Evolutionary conservation across 2,797 vertebrate genomes (phyloP).

Genomic region (Coregonus suidteri): DNA sequence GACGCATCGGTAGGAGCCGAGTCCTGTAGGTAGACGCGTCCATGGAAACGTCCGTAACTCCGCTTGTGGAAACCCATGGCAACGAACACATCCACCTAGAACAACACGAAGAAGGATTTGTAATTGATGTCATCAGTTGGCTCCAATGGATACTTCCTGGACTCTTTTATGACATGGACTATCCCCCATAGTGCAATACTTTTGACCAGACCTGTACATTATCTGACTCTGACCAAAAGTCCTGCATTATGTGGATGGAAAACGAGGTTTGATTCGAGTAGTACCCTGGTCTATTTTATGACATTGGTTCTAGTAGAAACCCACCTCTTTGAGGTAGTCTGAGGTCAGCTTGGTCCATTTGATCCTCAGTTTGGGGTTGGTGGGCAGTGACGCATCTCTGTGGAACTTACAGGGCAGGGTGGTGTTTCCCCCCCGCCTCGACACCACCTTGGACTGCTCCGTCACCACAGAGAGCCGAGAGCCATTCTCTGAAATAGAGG

Average conservation of each 20-base stretch:
- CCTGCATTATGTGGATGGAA: neutral
- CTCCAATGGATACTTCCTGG: neutral
- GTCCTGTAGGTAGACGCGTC: slow-evolving; percentile 83
- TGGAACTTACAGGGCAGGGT: slow-evolving; percentile 34
- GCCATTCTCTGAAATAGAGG: no score
- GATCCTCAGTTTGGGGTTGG: slow-evolving; percentile 87
- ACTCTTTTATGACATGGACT: neutral
- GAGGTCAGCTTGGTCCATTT: slow-evolving; percentile 98
- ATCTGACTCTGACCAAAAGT: neutral
- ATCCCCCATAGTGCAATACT: neutral
- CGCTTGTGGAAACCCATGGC: slow-evolving; percentile 91
- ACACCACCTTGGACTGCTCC: no score
- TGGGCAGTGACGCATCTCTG: slow-evolving; percentile 76
- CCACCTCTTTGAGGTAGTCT: slow-evolving; percentile 91
- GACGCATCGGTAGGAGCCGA: slow-evolving; percentile 86
- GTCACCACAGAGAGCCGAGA: no score
- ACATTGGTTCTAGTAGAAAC: neutral
- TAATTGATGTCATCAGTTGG: neutral
- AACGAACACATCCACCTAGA: slow-evolving; percentile 86
- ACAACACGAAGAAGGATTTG: neutral
- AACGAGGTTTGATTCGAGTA: neutral
- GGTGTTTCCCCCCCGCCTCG: no score
- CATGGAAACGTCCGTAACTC: slow-evolving; percentile 88
- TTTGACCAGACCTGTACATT: neutral
- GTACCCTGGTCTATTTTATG: neutral